Percentiles rank a stretch among this genome's conserved stretches.
phyloP scores from a whole-genome alignment of 2,797 vertebrate species.

The Thaleichthys pacificus region DNA sequence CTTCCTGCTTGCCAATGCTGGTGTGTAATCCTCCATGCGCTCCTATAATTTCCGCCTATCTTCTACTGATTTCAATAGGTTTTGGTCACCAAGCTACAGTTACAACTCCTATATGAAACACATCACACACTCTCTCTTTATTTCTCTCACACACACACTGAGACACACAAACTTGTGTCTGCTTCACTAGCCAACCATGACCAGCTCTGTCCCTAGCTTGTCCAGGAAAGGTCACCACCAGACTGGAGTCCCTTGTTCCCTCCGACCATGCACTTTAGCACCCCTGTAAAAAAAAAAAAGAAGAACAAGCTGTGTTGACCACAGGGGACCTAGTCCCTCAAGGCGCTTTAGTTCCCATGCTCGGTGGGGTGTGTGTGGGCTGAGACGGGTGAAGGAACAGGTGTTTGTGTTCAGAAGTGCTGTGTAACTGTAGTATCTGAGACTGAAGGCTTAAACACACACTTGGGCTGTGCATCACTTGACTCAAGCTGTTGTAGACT shows the following conservation, averaged over 20 bases:
- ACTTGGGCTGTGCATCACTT: background rate
- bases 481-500: background rate
- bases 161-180: slow-evolving; percentile 15
- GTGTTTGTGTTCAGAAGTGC: background rate
- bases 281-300: slow-evolving; percentile 16
- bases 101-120: background rate
- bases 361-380: slow-evolving; percentile 5
- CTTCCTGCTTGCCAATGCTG: too few species aligned
- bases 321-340: slow-evolving; percentile 20
- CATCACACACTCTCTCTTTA: background rate
- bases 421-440: background rate
- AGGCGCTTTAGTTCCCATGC: slow-evolving; percentile 14
- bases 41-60: too few species aligned
- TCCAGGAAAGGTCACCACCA: slow-evolving; percentile 45
- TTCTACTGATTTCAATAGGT: too few species aligned
- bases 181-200: slow-evolving; percentile 32
- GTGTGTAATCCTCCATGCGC: too few species aligned
- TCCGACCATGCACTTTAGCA: slow-evolving; percentile 30
- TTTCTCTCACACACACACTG: background rate
- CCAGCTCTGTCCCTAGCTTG: background rate
- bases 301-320: slow-evolving; percentile 18
- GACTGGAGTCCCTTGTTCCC: slow-evolving; percentile 48
- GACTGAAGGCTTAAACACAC: background rate
- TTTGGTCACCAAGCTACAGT: background rate
- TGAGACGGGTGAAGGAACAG: background rate